Percentiles rank a stretch among this genome's conserved stretches.
phyloP scores from a whole-genome alignment of 2,797 vertebrate species.

The Telmatherina bonti region DNA sequence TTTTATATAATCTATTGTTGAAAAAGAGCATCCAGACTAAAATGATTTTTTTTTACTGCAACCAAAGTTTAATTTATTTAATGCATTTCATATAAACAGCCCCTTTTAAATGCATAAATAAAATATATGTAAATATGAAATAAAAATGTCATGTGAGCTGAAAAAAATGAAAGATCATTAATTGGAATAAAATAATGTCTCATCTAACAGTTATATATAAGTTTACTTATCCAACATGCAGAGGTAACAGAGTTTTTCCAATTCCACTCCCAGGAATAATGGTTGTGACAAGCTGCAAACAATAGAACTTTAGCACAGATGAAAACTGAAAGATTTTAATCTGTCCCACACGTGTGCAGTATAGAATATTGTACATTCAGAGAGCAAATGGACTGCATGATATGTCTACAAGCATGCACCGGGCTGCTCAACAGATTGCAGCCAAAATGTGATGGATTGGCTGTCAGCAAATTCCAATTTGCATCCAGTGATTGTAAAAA shows the following conservation, averaged over 20 bases:
- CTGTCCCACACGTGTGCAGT: neutral
- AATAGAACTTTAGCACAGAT: constrained; percentile 11
- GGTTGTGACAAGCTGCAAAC: constrained; percentile 16
- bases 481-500: constrained; percentile 69
- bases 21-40: too few relatives aligned
- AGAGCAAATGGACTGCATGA: constrained; percentile 46
- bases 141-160: too few relatives aligned
- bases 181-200: too few relatives aligned
- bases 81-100: too few relatives aligned
- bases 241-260: neutral
- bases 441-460: constrained; percentile 66
- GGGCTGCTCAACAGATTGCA: constrained; percentile 57
- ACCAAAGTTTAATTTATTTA: too few relatives aligned
- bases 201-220: too few relatives aligned
- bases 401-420: constrained; percentile 40
- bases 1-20: too few relatives aligned
- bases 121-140: too few relatives aligned
- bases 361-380: constrained; percentile 28
- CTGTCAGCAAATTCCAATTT: constrained; percentile 74
- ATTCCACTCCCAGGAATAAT: neutral
- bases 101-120: too few relatives aligned
- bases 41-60: too few relatives aligned
- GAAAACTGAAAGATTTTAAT: constrained; percentile 45
- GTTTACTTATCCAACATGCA: neutral
- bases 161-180: too few relatives aligned